Evolutionary conservation across 2,888 invertebrate genomes (phyloP), one percentile per base, ranked within the genome.

Genomic region (Aproaerema taeniolella): DNA sequence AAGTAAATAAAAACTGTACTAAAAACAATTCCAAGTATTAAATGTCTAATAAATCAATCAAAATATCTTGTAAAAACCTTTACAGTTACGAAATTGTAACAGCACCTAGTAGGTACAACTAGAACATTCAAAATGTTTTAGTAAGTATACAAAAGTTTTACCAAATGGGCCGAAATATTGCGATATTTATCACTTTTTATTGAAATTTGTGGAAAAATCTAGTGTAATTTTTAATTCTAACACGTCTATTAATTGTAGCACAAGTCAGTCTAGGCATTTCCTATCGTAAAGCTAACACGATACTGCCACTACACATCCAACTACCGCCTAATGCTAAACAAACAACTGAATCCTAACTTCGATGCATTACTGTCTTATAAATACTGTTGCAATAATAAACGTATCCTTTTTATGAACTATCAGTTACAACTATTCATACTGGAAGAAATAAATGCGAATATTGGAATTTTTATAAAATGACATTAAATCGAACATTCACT

Each of bases 251-350:
- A 80, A 70, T 75, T 79, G 80, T 78, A 77, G 76, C 75, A 69
- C 76, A 70, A 70, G 72, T 85, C 85, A 85, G 85, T 85, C 85
- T 83, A 85, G 70, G 77, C 70, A 69, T 78, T 67, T 73, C 72
- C 76, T 81, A 82, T 79, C 54, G 55, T 73, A 80, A n/a, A 67
- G 70, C 73, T 73, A 72, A 59, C 59, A 64, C 66, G 67, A 61
- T 67, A 73, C 60, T 58, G 69, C 62, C 53, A 67, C 63, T 56
- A 69, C 62, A 71, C 62, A 62, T 65, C 52, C 52, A 58, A 43
- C 70, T 74, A 73, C 58, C 15, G 12, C 28, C 28, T 35, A 28
- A 16, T 24, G 28, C 28, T 49, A 61, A 61, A 61, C 59, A 61
- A 61, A 55, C n/a, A n/a, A n/a, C n/a, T 64, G 48, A 61, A 63